These are phyloP conservation scores for Ooceraea biroi DNA, from an alignment of 1,140 invertebrate species.

Conservation along the genomic window DNA sequence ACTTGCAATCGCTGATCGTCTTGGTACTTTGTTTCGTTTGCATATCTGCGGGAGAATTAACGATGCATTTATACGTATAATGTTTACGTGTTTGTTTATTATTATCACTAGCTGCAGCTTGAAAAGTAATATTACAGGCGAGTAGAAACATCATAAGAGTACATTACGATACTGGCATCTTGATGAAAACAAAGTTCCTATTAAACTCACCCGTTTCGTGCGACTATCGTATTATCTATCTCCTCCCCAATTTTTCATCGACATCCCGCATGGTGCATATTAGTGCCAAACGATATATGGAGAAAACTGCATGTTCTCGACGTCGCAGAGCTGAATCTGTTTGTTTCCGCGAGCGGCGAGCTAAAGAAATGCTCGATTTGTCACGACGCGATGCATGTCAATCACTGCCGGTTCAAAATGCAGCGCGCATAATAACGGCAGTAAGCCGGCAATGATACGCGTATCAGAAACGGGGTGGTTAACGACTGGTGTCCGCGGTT, in stretches of 20 bases:
- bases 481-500: conserved; percentile 66
- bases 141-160: too few species aligned
- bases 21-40: not conserved
- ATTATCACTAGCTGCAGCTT: too few species aligned
- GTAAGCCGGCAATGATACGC: conserved; percentile 77
- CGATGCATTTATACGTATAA: not conserved
- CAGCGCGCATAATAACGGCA: conserved; percentile 74
- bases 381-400: conserved; percentile 62
- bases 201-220: not conserved
- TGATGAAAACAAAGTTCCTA: not conserved
- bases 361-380: conserved; percentile 66
- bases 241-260: not conserved
- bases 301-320: not conserved
- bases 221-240: too few species aligned
- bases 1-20: not conserved
- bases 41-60: not conserved
- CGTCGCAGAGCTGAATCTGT: not conserved
- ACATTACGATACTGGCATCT: not conserved
- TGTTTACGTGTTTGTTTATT: not conserved
- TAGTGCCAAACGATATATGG: too few species aligned
- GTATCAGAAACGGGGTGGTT: conserved; percentile 72
- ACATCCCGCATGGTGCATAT: too few species aligned
- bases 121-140: too few species aligned
- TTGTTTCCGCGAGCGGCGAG: conserved; percentile 38
- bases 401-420: conserved; percentile 77